These are phyloP conservation scores for Hestina assimilis DNA, from an alignment of 1,140 invertebrate species.

Conservation along the genomic window DNA sequence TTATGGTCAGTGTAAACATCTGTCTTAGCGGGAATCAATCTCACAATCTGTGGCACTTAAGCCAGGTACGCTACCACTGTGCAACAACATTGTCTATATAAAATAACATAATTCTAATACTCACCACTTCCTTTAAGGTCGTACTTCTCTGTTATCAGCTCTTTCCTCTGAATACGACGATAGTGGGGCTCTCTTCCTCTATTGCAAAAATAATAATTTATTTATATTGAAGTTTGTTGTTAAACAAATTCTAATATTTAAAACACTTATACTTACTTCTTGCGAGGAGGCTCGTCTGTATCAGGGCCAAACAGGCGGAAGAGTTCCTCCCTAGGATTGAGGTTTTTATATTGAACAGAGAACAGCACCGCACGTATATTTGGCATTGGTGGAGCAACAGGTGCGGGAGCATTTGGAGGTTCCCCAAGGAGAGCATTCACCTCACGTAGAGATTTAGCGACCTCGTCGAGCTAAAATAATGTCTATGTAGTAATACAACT, in stretches of 20 bases:
- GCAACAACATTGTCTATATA: too few relatives aligned
- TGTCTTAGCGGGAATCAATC: too few relatives aligned
- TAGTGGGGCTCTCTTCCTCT: slow-evolving; percentile 22
- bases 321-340: slow-evolving; percentile 92
- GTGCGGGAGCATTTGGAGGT: slow-evolving; percentile 16
- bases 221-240: neutral
- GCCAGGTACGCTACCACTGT: too few relatives aligned
- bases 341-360: slow-evolving; percentile 83
- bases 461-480: slow-evolving; percentile 80
- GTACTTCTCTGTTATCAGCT: slow-evolving; percentile 18
- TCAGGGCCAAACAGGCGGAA: slow-evolving; percentile 91
- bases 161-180: slow-evolving; percentile 22
- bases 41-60: too few relatives aligned
- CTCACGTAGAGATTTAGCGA: slow-evolving; percentile 85
- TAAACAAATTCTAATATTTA: neutral
- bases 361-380: slow-evolving; percentile 54
- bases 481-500: neutral
- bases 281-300: slow-evolving; percentile 64
- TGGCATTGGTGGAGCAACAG: neutral
- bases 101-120: slow-evolving; percentile 2
- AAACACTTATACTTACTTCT: neutral
- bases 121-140: slow-evolving; percentile 25
- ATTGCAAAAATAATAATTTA: neutral
- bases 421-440: slow-evolving; percentile 86
- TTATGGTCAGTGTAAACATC: too few relatives aligned